Percentiles rank a stretch among this genome's conserved stretches.
phyloP scores from a whole-genome alignment of 1,140 invertebrate species.

The Lanistes nyassanus region DNA sequence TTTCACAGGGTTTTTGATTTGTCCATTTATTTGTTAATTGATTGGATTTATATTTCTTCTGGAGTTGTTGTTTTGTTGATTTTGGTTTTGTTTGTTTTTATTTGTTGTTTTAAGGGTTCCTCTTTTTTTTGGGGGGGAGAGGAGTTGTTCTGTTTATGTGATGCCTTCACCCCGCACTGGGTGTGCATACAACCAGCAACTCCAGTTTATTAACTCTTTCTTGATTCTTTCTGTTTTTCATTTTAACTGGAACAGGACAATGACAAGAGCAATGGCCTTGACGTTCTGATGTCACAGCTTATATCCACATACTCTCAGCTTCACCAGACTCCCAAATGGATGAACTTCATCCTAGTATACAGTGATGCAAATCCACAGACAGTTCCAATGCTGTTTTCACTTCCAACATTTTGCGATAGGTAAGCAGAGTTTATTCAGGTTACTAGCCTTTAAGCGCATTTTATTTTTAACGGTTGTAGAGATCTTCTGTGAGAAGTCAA shows the following conservation, averaged over 20 bases:
- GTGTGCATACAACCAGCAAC: not conserved
- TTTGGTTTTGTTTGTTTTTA: too few relatives aligned
- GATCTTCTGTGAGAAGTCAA: not conserved
- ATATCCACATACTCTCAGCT: slow-evolving; percentile 13
- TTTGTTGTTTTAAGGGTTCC: not conserved
- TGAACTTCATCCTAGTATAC: not conserved
- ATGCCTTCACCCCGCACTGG: not conserved
- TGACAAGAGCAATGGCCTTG: not conserved
- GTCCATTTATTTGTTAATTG: not conserved
- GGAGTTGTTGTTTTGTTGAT: too few relatives aligned
- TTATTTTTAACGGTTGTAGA: not conserved
- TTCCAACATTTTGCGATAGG: not conserved
- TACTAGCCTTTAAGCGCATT: not conserved
- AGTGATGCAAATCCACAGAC: not conserved
- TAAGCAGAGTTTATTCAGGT: not conserved
- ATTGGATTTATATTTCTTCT: too few relatives aligned
- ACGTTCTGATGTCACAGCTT: not conserved
- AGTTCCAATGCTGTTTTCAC: not conserved
- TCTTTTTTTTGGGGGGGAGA: too few relatives aligned
- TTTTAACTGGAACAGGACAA: too few relatives aligned
- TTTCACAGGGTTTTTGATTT: not conserved
- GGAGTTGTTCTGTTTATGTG: too few relatives aligned
- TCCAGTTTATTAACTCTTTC: not conserved
- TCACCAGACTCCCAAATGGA: slow-evolving; percentile 5
- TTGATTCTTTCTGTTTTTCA: not conserved